Base-by-base conservation (phyloP, 2,113 vertebrate genomes). In the Pseudorectes ferrugineus region DNA sequence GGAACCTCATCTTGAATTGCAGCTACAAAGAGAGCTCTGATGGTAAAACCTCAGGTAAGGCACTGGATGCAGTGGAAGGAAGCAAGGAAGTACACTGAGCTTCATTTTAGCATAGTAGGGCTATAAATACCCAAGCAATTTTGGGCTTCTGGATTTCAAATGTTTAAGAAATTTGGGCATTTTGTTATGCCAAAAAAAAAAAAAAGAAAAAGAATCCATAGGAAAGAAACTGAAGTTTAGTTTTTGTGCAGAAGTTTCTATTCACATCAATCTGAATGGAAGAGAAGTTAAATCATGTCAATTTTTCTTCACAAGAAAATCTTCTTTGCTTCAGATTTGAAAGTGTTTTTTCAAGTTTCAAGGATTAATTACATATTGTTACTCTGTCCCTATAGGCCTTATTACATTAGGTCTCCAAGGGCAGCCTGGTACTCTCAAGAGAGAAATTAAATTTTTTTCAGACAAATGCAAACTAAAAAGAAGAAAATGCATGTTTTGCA, bases 121-220 rank as follows among this genome's bases (percentile, higher is more conserved):
- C 24, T 77, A 36, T 54, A 74, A 70, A 76, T 49, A 62, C 5
- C 8, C 1, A 6, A 92, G 8, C 2, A 5, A 6, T 57, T 65
- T 40, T 76, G 29, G 35, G 12, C 5, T 68, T 92, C 52, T 89
- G 36, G 51, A 59, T 68, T 77, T 72, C 15, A 82, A 88, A 61
- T 38, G 3, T 48, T 84, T 63, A 21, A 65, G 7, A 82, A 65
- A 48, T 42, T 4, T 25, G 6, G 3, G 2, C 12, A 28, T 52
- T 71, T 75, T 49, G 0, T 61, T 38, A 54, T 35, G 12, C 6
- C n/a, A 59, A 24, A 22, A 28, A 21, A 15, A 36, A 23, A 45
- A 3, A 54, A 26, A 0, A 38, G 11, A 38, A 38, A 40, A 40
- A 40, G 40, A 40, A 18, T 2, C 8, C 0, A 12, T 31, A 17